A percentile compares a stretch with the other conserved stretches of the same genome.
Conservation (phyloP, 2,797 vertebrate genomes). For the Glossophaga mutica region DNA sequence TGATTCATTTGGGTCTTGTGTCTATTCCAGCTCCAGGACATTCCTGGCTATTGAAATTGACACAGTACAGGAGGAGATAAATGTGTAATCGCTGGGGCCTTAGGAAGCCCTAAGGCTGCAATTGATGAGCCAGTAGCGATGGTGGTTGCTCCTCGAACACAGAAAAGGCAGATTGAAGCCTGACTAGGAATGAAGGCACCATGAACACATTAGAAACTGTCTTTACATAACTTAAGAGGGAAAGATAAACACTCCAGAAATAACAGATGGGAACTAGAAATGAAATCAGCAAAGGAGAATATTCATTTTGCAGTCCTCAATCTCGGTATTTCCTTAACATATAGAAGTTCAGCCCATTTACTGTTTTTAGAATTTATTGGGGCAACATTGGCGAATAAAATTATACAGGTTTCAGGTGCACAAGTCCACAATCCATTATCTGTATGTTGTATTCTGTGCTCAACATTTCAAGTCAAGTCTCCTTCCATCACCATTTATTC, state of each 20-base stretch:
- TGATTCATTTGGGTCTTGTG: constrained; percentile 64
- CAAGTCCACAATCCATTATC: not conserved
- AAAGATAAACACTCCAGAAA: not conserved
- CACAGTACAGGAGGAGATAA: constrained; percentile 44
- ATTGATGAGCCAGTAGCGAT: constrained; percentile 13
- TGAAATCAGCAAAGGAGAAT: not conserved
- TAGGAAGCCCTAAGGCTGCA: constrained; percentile 17
- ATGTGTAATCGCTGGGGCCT: constrained; percentile 32
- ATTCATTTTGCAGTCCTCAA: not conserved
- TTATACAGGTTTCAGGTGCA: not conserved
- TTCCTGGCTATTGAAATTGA: constrained; percentile 60
- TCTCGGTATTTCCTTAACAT: not conserved
- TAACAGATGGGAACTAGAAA: not conserved
- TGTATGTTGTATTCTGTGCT: not conserved
- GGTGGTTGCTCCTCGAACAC: not conserved
- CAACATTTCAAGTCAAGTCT: not conserved
- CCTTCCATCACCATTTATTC: not conserved
- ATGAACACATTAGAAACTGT: not conserved
- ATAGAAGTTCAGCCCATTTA: not conserved
- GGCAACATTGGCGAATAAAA: not conserved
- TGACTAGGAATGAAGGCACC: not conserved
- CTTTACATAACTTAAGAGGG: not conserved
- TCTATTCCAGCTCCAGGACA: constrained; percentile 55
- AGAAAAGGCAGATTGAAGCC: not conserved
- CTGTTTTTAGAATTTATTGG: not conserved